Percentiles rank a stretch among this genome's conserved stretches.
Conservation (phyloP, 2,797 vertebrate genomes). For the Manis pentadactyla region DNA sequence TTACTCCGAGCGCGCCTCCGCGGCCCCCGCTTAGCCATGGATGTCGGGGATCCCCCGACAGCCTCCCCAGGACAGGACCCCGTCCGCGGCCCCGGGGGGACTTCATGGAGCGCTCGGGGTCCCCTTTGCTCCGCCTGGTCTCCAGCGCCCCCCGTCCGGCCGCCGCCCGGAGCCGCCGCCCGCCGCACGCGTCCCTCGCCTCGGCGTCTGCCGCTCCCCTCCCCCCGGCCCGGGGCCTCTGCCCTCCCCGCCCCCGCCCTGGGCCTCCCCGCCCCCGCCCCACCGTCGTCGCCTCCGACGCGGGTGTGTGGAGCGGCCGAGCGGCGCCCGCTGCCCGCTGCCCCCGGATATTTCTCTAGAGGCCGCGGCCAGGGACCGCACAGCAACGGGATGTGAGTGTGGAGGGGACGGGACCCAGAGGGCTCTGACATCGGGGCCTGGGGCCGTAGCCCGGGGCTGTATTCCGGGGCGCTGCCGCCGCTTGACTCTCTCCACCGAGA, state of each 20-base stretch:
- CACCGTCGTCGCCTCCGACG: not conserved
- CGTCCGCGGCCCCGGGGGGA: conserved; percentile 70
- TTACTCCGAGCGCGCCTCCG: conserved; percentile 78
- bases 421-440: conserved; percentile 5
- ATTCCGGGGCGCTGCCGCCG: not conserved
- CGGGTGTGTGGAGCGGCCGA: conserved; percentile 53
- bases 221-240: conserved; percentile 59
- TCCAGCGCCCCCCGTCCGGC: conserved; percentile 64
- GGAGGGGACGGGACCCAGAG: not conserved
- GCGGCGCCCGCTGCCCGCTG: not conserved
- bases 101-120: conserved; percentile 74
- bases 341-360: not conserved
- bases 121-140: conserved; percentile 37
- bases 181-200: conserved; percentile 68
- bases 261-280: conserved; percentile 32
- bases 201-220: conserved; percentile 65
- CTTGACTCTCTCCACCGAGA: not conserved
- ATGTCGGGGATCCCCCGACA: conserved; percentile 79
- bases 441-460: not conserved
- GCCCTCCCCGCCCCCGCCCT: conserved; percentile 51
- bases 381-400: not conserved
- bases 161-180: conserved; percentile 71
- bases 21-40: conserved; percentile 80
- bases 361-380: not conserved
- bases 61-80: conserved; percentile 74